phyloP scores from a whole-genome alignment of 2,113 vertebrate genomes.

The Sinocyclocheilus maitianheensis region DNA sequence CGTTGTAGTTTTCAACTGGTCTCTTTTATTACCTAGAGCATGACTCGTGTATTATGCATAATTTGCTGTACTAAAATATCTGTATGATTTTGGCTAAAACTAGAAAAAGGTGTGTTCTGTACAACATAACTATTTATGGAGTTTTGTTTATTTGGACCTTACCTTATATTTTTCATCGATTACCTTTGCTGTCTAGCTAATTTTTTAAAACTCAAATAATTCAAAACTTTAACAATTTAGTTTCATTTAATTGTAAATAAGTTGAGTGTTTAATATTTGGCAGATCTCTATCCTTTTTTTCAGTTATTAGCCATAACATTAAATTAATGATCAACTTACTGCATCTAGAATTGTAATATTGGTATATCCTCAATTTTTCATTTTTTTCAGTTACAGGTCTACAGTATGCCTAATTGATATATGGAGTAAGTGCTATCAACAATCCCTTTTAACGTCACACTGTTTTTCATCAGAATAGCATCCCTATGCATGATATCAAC shows the following conservation, averaged over 20 bases:
- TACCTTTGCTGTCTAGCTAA: background rate
- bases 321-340: background rate
- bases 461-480: too few relatives aligned
- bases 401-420: background rate
- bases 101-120: background rate
- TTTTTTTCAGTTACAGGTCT: background rate
- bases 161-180: background rate
- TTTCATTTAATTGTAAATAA: too few relatives aligned
- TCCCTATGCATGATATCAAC: background rate
- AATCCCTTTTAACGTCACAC: too few relatives aligned
- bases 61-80: background rate
- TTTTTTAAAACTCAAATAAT: too few relatives aligned
- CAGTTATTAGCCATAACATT: background rate
- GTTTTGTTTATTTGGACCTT: background rate
- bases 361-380: background rate
- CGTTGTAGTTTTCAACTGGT: too few relatives aligned
- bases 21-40: too few relatives aligned
- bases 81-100: slow-evolving; percentile 23
- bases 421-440: background rate
- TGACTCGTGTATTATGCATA: too few relatives aligned
- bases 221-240: too few relatives aligned
- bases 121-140: background rate
- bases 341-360: background rate
- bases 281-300: too few relatives aligned
- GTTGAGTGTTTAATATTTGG: too few relatives aligned